Percentiles rank a stretch among this genome's conserved stretches.
phyloP scores from a whole-genome alignment of 2,113 vertebrate species.

The Rhadina sibilatrix region DNA sequence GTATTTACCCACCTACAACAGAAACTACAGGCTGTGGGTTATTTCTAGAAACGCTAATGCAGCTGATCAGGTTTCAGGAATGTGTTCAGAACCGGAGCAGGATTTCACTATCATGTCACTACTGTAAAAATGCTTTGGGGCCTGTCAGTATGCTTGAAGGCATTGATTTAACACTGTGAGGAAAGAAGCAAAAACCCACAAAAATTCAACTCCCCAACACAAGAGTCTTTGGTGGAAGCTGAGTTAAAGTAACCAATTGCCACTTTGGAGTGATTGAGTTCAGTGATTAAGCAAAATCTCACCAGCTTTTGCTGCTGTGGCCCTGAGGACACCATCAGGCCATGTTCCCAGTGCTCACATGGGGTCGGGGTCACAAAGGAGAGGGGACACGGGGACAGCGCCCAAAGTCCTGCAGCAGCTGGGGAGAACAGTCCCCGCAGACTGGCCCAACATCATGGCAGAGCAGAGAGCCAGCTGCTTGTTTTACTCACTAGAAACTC shows the following conservation, averaged over 20 bases:
- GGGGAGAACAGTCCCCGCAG: neutral
- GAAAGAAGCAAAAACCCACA: neutral
- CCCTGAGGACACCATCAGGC: neutral
- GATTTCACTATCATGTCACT: neutral
- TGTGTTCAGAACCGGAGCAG: neutral
- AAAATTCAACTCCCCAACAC: conserved; percentile 8
- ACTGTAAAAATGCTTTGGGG: neutral
- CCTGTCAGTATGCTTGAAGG: conserved; percentile 22
- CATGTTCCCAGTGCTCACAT: fast-evolving
- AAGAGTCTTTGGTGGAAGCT: conserved; percentile 69
- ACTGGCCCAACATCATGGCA: fast-evolving
- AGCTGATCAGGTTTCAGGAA: neutral
- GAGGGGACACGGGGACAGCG: neutral
- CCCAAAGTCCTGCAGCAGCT: neutral
- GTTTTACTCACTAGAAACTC: neutral
- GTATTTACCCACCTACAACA: neutral
- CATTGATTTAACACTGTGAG: neutral
- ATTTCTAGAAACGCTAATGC: neutral
- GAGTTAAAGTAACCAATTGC: conserved; percentile 9
- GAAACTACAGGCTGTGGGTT: neutral
- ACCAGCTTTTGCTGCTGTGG: neutral
- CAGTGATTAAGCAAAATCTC: neutral
- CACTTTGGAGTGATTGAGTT: conserved; percentile 7
- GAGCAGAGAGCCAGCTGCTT: neutral
- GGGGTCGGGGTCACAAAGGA: neutral